phyloP scores from a whole-genome alignment of 2,888 invertebrate genomes.

The Acleris laterana region DNA sequence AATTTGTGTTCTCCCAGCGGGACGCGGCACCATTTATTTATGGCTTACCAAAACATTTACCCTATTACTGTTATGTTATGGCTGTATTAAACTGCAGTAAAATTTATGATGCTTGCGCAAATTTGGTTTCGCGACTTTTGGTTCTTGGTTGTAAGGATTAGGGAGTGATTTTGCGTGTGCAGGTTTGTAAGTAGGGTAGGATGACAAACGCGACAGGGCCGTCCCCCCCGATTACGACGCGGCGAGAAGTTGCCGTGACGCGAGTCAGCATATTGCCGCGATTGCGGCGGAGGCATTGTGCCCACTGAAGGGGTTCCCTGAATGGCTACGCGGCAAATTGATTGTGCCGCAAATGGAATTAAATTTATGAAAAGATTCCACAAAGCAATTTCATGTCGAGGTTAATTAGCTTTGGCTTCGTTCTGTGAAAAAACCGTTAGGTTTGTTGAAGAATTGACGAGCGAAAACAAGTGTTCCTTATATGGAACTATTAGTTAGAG shows the following conservation, averaged over 20 bases:
- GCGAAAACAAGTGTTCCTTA: slow-evolving; percentile 18
- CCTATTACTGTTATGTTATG: slow-evolving; percentile 82
- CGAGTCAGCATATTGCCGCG: slow-evolving; percentile 78
- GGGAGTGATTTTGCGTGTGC: slow-evolving; percentile 45
- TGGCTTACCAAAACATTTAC: slow-evolving; percentile 84
- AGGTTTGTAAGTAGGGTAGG: slow-evolving; percentile 56
- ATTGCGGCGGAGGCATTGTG: slow-evolving; percentile 47
- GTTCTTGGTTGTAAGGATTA: slow-evolving; percentile 32
- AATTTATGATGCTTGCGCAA: slow-evolving; percentile 79
- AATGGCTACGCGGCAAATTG: slow-evolving; percentile 75
- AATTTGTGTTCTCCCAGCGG: slow-evolving; percentile 72
- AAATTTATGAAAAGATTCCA: slow-evolving; percentile 47
- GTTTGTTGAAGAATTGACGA: slow-evolving; percentile 17
- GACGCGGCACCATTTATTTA: slow-evolving; percentile 76
- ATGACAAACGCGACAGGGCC: slow-evolving; percentile 72
- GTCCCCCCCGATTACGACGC: slow-evolving; percentile 78
- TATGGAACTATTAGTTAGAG: background rate
- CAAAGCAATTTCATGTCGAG: slow-evolving; percentile 38
- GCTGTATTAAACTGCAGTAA: slow-evolving; percentile 83
- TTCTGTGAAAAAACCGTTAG: slow-evolving; percentile 33
- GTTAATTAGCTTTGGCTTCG: slow-evolving; percentile 31
- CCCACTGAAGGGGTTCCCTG: slow-evolving; percentile 70
- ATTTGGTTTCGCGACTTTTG: slow-evolving; percentile 40
- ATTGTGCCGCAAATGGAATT: slow-evolving; percentile 70
- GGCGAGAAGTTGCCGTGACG: slow-evolving; percentile 74